Base-by-base conservation (phyloP, 1,140 invertebrate genomes). In the Catajapyx aquilonaris region DNA sequence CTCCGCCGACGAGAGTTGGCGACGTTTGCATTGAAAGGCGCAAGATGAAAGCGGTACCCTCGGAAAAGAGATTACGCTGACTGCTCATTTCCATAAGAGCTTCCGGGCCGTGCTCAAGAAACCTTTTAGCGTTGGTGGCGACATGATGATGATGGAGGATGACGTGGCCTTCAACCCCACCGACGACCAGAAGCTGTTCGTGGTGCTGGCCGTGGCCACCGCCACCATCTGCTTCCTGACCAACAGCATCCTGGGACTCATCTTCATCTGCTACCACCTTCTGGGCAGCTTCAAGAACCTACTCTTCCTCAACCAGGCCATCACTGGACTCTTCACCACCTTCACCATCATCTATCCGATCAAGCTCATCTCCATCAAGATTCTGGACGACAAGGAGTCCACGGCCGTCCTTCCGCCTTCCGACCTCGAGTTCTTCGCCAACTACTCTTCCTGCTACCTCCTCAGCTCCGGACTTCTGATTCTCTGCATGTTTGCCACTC, bases 201-300 rank as follows among this genome's bases (percentile, higher is more conserved):
- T 43, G 4, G 35, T 43, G 9, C 18, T 41, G 9, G 34, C 41
- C 16, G 41, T 43, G 9, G 41, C 41, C 13, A 7, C 36, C 4
- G 41, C 41, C 13, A 43, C 41, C 2, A 31, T 43, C 4, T 39
- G 38, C 13, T 43, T 43, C 25, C 38, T 43, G 21, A 40, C 33
- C 15, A 43, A 43, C 28, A 21, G 16, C 13, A 37, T 36, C 19
- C 36, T 38, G 34, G 15, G 31, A 10, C n/a, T 43, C 9, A 41
- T 36, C 5, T 33, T 40, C 22, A 28, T 43, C n/a, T 31, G 32
- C 22, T 37, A 43, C 22, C 18, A 43, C 20, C 17, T 38, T 19
- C 31, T 41, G 5, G 28, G 30, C 4, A 41, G 36, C 35, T 18
- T 41, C 11, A 22, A 25, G 17, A 43, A 43, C 17, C n/a, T 33